phyloP scores from a whole-genome alignment of 2,888 invertebrate genomes.

The Xylota sylvarum region DNA sequence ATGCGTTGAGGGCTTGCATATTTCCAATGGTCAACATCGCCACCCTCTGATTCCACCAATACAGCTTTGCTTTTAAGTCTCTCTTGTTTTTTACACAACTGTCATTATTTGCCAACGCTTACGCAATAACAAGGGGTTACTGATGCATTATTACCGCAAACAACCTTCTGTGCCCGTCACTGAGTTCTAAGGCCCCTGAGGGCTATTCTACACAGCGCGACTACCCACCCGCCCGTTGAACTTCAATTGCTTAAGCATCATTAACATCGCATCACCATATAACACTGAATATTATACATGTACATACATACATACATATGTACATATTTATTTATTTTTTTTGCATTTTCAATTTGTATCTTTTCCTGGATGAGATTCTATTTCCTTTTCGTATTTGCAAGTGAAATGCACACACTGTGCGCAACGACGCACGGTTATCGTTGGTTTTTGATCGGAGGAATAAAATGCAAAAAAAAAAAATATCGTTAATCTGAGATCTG shows the following conservation, averaged over 20 bases:
- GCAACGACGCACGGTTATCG: slow-evolving; percentile 24
- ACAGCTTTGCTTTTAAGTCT: neutral
- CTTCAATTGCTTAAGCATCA: slow-evolving; percentile 48
- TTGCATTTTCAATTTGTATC: slow-evolving; percentile 10
- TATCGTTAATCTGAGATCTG: slow-evolving; percentile 22
- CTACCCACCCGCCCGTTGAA: slow-evolving; percentile 21
- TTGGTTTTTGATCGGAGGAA: slow-evolving; percentile 25
- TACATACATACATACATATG: too few relatives aligned
- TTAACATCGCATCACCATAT: slow-evolving; percentile 51
- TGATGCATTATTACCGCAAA: slow-evolving; percentile 18
- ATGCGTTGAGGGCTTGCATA: neutral
- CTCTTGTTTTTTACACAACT: slow-evolving; percentile 30
- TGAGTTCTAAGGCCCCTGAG: slow-evolving; percentile 12
- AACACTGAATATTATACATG: slow-evolving; percentile 29
- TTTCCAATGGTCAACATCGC: neutral
- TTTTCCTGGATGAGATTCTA: slow-evolving; percentile 11
- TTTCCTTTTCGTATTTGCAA: slow-evolving; percentile 32
- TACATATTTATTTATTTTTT: too few relatives aligned
- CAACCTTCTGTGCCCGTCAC: slow-evolving; percentile 6
- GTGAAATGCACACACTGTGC: slow-evolving; percentile 38
- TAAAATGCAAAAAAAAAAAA: slow-evolving; percentile 8
- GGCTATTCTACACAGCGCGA: neutral
- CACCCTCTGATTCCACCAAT: too few relatives aligned
- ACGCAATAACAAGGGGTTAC: slow-evolving; percentile 29
- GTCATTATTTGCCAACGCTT: slow-evolving; percentile 47